phyloP scores from a whole-genome alignment of 92 coral and sea anemone species.

The Epizoanthus scotinus region DNA sequence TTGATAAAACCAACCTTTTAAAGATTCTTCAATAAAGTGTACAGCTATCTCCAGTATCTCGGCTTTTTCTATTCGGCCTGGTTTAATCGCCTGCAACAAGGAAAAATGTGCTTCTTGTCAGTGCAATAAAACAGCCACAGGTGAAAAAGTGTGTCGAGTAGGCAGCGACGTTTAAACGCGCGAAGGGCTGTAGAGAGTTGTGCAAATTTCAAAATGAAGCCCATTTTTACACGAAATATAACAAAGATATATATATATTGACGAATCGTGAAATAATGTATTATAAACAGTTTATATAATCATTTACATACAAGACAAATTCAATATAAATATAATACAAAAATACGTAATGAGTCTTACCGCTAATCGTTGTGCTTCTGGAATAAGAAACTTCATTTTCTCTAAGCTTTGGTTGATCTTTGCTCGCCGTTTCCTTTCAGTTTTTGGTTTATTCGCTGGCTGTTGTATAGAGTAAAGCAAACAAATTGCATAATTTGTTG shows the following conservation, averaged over 20 bases:
- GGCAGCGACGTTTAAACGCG: too few relatives aligned
- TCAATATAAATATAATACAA: background rate
- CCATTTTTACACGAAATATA: too few relatives aligned
- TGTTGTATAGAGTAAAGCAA: background rate
- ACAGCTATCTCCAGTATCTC: conserved; percentile 13
- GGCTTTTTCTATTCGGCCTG: conserved; percentile 8
- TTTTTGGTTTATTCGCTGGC: conserved; percentile 10
- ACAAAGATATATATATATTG: too few relatives aligned
- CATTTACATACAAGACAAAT: background rate
- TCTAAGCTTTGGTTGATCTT: conserved; percentile 18
- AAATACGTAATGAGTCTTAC: background rate
- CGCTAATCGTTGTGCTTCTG: conserved; percentile 5
- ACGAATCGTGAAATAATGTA: too few relatives aligned
- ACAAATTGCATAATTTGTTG: too few relatives aligned
- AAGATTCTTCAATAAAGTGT: conserved; percentile 5
- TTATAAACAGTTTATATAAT: too few relatives aligned
- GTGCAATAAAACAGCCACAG: too few relatives aligned
- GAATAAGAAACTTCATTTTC: conserved; percentile 17
- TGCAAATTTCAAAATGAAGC: too few relatives aligned
- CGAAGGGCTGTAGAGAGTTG: too few relatives aligned
- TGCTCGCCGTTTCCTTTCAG: background rate
- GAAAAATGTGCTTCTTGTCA: background rate
- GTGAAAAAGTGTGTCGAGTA: too few relatives aligned
- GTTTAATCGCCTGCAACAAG: background rate
- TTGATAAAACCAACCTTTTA: background rate